Percentiles rank a stretch among this genome's conserved stretches.
Evolutionary conservation across 2,797 vertebrate species (phyloP).

Genomic region (Epinephelus malabaricus): DNA sequence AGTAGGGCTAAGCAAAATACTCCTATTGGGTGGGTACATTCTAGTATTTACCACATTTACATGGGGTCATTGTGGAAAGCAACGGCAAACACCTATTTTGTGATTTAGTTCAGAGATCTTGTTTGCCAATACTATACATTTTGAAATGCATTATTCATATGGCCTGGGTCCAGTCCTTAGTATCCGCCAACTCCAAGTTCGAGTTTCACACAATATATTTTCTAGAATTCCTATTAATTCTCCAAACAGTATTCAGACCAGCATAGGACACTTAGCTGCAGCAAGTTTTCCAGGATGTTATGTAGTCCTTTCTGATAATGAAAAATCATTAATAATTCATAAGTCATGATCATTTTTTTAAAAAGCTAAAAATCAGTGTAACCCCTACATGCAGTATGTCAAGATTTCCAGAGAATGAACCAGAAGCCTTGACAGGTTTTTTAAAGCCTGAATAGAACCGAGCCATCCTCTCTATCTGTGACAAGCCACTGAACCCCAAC

Average conservation of each 20-base stretch:
- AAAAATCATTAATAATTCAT: neutral
- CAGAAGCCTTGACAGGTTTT: conserved; percentile 30
- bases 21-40: no score
- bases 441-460: conserved; percentile 29
- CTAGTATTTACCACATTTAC: no score
- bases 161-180: neutral
- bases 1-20: no score
- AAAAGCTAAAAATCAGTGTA: conserved; percentile 3
- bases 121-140: neutral
- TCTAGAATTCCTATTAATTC: neutral
- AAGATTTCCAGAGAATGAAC: conserved; percentile 11
- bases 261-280: neutral
- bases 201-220: neutral
- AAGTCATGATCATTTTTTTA: neutral
- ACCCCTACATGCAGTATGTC: neutral
- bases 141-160: neutral
- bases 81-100: neutral
- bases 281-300: neutral
- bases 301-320: neutral
- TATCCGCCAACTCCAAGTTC: no score
- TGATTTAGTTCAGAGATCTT: neutral
- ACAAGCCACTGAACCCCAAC: conserved; percentile 65
- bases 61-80: neutral
- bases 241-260: neutral
- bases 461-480: conserved; percentile 52